Evolutionary conservation across 2,888 invertebrate species (phyloP).

Genomic region (Drosophila austrosaltans): DNA sequence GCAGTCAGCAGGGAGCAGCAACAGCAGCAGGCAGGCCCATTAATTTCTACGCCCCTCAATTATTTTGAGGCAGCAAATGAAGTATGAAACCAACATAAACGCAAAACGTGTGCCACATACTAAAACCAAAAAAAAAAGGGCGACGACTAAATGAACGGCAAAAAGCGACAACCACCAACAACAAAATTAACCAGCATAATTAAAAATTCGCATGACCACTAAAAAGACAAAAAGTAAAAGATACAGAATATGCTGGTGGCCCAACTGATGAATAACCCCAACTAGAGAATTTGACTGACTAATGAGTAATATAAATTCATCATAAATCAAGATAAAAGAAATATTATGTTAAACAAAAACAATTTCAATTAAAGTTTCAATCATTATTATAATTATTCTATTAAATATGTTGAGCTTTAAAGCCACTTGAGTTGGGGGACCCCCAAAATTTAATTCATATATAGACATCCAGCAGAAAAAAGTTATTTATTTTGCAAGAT

Average conservation of each 20-base stretch:
- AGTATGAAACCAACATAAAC: constrained; percentile 64
- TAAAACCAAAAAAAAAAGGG: constrained; percentile 35
- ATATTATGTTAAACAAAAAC: neutral
- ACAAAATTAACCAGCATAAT: constrained; percentile 36
- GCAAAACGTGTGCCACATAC: constrained; percentile 73
- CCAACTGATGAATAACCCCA: neutral
- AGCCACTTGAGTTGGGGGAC: no score
- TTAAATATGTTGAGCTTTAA: no score
- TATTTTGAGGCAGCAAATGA: constrained; percentile 65
- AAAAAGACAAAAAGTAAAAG: neutral
- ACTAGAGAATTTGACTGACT: neutral
- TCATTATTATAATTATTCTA: no score
- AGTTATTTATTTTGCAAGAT: no score
- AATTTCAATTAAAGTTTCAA: no score
- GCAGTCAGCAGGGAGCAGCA: constrained; percentile 8
- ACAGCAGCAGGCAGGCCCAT: constrained; percentile 43
- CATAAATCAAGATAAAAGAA: neutral
- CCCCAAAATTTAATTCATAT: no score
- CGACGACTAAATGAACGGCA: constrained; percentile 14
- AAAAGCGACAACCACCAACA: constrained; percentile 34
- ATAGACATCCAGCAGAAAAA: no score
- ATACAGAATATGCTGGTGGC: constrained; percentile 1
- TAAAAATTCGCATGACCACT: constrained; percentile 53
- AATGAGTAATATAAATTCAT: neutral
- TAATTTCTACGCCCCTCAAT: constrained; percentile 73